A percentile compares a stretch with the other conserved stretches of the same genome.
These are phyloP conservation scores for Haemorhous mexicanus DNA, from an alignment of 2,113 vertebrate genomes.

Conservation along the genomic window DNA sequence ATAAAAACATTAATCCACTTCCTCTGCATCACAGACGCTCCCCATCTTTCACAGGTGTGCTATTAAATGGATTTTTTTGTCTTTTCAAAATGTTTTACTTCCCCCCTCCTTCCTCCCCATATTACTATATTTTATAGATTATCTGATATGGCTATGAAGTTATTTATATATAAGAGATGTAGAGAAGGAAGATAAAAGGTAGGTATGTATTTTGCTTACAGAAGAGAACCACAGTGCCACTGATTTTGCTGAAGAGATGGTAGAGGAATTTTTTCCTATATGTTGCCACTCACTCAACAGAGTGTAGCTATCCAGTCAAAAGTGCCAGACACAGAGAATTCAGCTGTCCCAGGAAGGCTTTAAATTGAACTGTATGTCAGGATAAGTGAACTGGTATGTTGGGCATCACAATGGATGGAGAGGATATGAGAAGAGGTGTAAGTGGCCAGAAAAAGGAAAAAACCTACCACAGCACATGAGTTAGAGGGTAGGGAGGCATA, in stretches of 20 bases:
- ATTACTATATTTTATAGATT: not conserved
- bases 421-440: not conserved
- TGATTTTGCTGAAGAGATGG: not conserved
- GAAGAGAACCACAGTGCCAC: not conserved
- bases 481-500: not conserved
- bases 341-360: not conserved
- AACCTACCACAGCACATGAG: rapidly evolving
- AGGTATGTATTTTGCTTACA: not conserved
- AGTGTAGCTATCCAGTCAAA: not conserved
- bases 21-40: not conserved
- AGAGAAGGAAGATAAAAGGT: not conserved
- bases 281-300: not conserved
- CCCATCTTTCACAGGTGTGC: not conserved
- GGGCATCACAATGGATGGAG: not conserved
- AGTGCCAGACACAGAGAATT: not conserved
- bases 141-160: not conserved
- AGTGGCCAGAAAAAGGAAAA: not conserved
- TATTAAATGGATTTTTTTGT: not conserved
- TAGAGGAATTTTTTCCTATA: not conserved
- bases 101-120: rapidly evolving
- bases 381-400: not conserved
- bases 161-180: not conserved
- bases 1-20: not conserved
- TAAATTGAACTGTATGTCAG: not conserved
- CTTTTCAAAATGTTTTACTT: not conserved